phyloP scores from a whole-genome alignment of 2,797 vertebrate genomes.

The Ctenosaura bakeri region DNA sequence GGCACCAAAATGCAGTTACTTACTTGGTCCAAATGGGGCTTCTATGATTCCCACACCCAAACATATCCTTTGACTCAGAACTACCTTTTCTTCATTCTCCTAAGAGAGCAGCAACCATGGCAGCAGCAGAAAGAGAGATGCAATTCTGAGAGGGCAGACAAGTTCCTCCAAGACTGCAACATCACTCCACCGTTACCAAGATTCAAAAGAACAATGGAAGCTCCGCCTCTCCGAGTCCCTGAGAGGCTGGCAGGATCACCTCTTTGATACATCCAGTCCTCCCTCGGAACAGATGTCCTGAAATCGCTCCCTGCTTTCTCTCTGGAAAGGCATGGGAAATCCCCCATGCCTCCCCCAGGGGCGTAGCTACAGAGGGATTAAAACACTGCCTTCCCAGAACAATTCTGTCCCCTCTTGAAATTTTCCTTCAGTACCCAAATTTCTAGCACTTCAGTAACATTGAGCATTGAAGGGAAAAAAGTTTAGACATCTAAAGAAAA shows the following conservation, averaged over 20 bases:
- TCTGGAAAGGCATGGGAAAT: neutral
- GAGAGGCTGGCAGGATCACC: conserved; percentile 18
- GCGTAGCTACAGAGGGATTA: no score
- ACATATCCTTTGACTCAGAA: conserved; percentile 17
- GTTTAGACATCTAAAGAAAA: no score
- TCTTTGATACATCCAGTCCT: conserved; percentile 18
- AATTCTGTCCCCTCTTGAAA: neutral
- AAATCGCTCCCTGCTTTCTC: neutral
- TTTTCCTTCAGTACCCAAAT: no score
- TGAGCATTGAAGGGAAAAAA: no score
- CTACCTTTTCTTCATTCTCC: neutral
- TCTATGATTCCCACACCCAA: neutral
- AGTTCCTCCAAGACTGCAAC: conserved; percentile 17
- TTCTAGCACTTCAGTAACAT: no score
- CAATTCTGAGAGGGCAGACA: neutral
- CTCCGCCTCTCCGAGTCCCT: conserved; percentile 9
- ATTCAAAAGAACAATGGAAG: conserved; percentile 29
- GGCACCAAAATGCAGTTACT: conserved; percentile 29
- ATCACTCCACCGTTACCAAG: conserved; percentile 29
- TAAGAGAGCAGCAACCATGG: neutral
- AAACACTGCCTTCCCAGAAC: no score
- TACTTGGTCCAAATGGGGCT: conserved; percentile 39
- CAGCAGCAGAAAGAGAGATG: conserved; percentile 8
- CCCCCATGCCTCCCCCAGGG: neutral
- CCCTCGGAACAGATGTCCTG: neutral